These are phyloP conservation scores for Cryptoblepharus egeriae DNA, from an alignment of 2,797 vertebrate species.

Conservation along the genomic window DNA sequence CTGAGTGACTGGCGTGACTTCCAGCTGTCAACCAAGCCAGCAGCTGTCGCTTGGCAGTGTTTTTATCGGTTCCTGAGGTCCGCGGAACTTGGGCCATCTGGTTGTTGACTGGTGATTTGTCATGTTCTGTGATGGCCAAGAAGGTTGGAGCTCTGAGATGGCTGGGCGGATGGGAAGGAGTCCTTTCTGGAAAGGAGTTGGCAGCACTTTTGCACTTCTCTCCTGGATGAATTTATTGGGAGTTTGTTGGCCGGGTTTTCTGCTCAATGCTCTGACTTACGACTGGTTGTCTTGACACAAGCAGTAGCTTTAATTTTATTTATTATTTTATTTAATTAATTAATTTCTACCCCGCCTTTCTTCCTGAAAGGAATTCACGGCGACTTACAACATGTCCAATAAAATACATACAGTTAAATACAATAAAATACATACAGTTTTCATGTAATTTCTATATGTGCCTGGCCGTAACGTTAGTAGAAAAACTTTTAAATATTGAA, in stretches of 20 bases:
- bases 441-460: constrained; percentile 23
- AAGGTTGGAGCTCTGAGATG: constrained; percentile 1
- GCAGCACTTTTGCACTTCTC: rapidly evolving
- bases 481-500: constrained; percentile 16
- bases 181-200: constrained; percentile 33
- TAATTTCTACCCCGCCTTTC: too few species aligned
- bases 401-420: too few species aligned
- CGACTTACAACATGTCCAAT: too few species aligned
- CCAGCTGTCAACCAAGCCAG: constrained; percentile 24
- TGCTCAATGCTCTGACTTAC: neutral
- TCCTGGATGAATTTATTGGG: constrained; percentile 34
- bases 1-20: constrained; percentile 13
- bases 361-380: too few species aligned
- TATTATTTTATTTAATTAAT: too few species aligned
- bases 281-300: constrained; percentile 44
- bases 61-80: neutral
- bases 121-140: constrained; percentile 8
- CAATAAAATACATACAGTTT: too few species aligned
- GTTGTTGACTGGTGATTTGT: constrained; percentile 43
- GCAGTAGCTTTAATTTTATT: too few species aligned
- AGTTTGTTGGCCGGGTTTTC: constrained; percentile 10
- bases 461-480: neutral
- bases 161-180: constrained; percentile 43
- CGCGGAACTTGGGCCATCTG: neutral
- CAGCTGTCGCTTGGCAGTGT: constrained; percentile 25